phyloP scores from a whole-genome alignment of 2,113 vertebrate species.

The Pseudopipra pipra region DNA sequence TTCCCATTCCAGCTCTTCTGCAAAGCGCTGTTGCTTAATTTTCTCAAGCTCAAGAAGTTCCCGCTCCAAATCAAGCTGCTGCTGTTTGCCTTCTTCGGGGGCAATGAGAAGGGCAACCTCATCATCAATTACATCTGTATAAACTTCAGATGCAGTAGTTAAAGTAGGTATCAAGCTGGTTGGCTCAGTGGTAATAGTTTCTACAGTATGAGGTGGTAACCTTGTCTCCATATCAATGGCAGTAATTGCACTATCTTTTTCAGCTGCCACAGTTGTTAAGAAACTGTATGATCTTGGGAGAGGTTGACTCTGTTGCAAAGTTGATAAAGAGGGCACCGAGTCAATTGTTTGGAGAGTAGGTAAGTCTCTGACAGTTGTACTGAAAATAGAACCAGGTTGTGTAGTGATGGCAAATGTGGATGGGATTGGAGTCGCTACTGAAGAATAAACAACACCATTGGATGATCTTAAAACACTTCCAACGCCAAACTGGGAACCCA shows the following conservation, averaged over 20 bases:
- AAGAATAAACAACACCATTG: constrained; percentile 94
- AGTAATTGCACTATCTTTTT: constrained; percentile 74
- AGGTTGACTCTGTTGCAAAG: constrained; percentile 80
- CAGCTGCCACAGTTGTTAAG: constrained; percentile 80
- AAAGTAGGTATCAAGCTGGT: constrained; percentile 77
- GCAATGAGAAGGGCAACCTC: constrained; percentile 86
- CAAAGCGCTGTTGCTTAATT: constrained; percentile 94
- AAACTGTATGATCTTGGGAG: constrained; percentile 87
- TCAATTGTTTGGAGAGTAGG: constrained; percentile 87
- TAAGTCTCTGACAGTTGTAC: constrained; percentile 81
- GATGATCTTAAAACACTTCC: constrained; percentile 88
- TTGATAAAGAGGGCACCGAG: constrained; percentile 83
- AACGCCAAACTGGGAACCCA: constrained; percentile 80
- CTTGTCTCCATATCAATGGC: constrained; percentile 79
- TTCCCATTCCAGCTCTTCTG: constrained; percentile 97
- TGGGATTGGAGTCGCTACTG: constrained; percentile 87
- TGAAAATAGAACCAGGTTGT: constrained; percentile 94
- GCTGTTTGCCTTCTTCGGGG: constrained; percentile 91
- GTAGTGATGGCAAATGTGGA: constrained; percentile 95
- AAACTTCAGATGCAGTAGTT: constrained; percentile 87
- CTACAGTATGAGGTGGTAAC: constrained; percentile 74
- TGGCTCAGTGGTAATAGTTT: constrained; percentile 79
- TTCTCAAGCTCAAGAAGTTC: constrained; percentile 96
- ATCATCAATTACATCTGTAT: constrained; percentile 86
- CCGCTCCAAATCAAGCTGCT: constrained; percentile 91